Percentiles rank a stretch among this genome's conserved stretches.
These are phyloP conservation scores for Actinernus sp. DNA, from an alignment of 92 coral and sea anemone species.

Conservation along the genomic window DNA sequence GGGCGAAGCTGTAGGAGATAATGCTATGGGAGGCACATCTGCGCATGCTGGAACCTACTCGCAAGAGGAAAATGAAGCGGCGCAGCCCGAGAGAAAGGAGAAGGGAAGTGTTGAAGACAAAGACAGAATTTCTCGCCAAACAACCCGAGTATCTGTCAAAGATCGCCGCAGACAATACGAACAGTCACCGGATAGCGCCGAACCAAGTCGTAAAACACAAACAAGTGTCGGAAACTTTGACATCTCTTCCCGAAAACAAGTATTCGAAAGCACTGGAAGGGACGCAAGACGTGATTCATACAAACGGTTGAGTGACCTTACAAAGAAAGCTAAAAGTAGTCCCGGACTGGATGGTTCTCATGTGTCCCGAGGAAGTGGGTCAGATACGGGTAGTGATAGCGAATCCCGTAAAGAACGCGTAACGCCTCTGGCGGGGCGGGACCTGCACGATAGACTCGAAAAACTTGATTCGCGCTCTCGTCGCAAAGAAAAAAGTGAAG, in stretches of 20 bases:
- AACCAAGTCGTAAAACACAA: conserved; percentile 36
- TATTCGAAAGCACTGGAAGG: conserved; percentile 57
- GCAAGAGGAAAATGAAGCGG: background rate
- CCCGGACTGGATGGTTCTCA: conserved; percentile 17
- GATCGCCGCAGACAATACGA: conserved; percentile 86
- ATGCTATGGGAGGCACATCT: no score
- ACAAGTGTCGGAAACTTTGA: conserved; percentile 41
- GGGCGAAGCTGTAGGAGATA: no score
- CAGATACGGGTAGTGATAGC: conserved; percentile 3
- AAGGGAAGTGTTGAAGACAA: background rate
- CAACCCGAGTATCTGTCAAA: conserved; percentile 75
- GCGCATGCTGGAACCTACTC: no score
- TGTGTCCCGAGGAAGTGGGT: no score
- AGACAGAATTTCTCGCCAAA: background rate
- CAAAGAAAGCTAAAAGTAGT: conserved; percentile 41
- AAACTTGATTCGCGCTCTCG: conserved; percentile 7
- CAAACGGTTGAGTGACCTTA: conserved; percentile 63
- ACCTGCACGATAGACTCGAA: background rate
- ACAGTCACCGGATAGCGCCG: conserved; percentile 25
- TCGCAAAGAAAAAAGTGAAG: conserved; percentile 23
- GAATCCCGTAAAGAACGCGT: background rate
- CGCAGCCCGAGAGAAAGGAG: background rate
- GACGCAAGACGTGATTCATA: conserved; percentile 36
- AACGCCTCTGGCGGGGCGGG: background rate
- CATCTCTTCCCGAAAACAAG: conserved; percentile 77